These are phyloP conservation scores for Drosophila pruinosa DNA, from an alignment of 1,140 invertebrate genomes.

Conservation along the genomic window DNA sequence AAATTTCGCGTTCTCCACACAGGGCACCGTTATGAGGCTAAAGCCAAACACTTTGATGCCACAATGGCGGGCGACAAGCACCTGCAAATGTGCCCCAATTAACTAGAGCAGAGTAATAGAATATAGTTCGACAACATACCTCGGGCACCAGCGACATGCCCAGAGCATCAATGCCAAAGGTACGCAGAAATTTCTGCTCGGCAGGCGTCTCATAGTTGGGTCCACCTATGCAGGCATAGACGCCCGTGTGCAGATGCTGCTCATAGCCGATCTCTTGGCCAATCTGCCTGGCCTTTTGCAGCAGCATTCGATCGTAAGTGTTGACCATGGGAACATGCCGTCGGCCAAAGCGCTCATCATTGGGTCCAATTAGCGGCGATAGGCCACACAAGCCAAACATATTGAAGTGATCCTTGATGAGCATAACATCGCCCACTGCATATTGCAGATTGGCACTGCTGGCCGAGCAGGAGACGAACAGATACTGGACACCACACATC, in stretches of 20 bases:
- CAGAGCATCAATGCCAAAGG: constrained; percentile 93
- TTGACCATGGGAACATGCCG: constrained; percentile 94
- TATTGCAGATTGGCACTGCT: constrained; percentile 93
- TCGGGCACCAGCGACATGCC: constrained; percentile 93
- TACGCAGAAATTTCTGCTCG: constrained; percentile 91
- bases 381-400: constrained; percentile 91
- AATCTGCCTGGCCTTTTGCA: constrained; percentile 87
- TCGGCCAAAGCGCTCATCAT: constrained; percentile 96
- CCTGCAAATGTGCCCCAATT: constrained; percentile 38
- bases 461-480: constrained; percentile 96
- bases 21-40: constrained; percentile 94
- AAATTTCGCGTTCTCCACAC: constrained; percentile 87
- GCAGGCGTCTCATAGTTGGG: constrained; percentile 96
- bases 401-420: constrained; percentile 98
- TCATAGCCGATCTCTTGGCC: constrained; percentile 89
- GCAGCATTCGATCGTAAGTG: constrained; percentile 90
- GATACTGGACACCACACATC: constrained; percentile 92
- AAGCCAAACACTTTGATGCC: constrained; percentile 94
- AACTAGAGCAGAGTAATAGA: neutral
- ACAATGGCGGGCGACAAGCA: constrained; percentile 90
- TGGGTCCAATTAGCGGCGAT: constrained; percentile 94
- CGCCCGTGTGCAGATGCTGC: constrained; percentile 90
- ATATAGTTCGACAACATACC: constrained; percentile 20
- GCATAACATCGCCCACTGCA: constrained; percentile 96
- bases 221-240: constrained; percentile 95